Conservation (phyloP, 2,797 vertebrate genomes). For the Anas acuta region DNA sequence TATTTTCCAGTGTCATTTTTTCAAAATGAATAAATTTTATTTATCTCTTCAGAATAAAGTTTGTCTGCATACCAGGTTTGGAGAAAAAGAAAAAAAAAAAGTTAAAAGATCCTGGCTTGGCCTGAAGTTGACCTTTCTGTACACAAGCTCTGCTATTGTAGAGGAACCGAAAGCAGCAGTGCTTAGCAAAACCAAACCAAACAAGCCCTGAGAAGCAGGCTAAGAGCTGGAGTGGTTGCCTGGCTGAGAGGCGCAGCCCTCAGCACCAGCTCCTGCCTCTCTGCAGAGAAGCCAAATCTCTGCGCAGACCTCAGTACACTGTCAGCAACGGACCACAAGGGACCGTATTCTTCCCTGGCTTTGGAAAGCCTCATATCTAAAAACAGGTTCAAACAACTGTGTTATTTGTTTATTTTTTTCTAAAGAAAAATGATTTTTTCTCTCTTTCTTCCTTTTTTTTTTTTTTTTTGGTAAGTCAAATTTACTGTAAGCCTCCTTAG, state of each 20-base stretch:
- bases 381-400: neutral
- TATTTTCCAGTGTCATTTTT: neutral
- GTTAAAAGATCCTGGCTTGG: conserved; percentile 55
- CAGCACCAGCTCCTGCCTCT: neutral
- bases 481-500: neutral
- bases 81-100: conserved; percentile 53
- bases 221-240: fast-evolving
- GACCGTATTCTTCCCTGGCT: fast-evolving
- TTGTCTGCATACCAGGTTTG: conserved; percentile 35
- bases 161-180: conserved; percentile 66
- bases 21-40: neutral
- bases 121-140: conserved; percentile 63
- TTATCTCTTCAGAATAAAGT: conserved; percentile 26
- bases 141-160: conserved; percentile 58
- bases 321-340: fast-evolving
- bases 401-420: neutral
- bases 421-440: neutral
- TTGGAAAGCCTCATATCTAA: neutral
- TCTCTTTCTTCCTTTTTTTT: neutral
- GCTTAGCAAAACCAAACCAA: conserved; percentile 73
- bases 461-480: neutral
- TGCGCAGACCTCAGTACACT: fast-evolving
- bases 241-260: neutral
- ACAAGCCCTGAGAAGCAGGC: conserved; percentile 33
- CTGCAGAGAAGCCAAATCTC: neutral